Conservation (phyloP, 1,140 invertebrate genomes). For the Brachionus koreanus region DNA sequence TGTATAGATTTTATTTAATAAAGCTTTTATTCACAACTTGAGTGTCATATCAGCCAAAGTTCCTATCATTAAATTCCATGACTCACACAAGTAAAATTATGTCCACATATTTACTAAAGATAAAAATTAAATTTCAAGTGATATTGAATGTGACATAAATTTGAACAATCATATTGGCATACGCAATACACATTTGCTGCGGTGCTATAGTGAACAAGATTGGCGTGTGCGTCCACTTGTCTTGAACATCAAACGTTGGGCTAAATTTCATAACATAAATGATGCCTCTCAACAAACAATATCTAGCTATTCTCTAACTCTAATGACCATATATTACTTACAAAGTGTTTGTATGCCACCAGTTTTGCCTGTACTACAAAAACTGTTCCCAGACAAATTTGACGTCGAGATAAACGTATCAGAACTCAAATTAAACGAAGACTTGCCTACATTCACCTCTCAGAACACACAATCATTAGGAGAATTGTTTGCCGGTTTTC, state of each 20-base stretch:
- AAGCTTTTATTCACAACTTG: conserved; percentile 29
- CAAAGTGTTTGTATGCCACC: conserved; percentile 78
- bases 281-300: conserved; percentile 90
- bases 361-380: conserved; percentile 81
- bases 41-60: conserved; percentile 71
- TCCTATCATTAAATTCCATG: conserved; percentile 39
- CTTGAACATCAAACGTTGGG: conserved; percentile 87
- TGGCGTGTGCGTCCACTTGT: conserved; percentile 87
- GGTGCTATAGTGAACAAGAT: conserved; percentile 85
- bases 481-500: conserved; percentile 79
- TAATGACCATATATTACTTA: conserved; percentile 94
- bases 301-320: conserved; percentile 88
- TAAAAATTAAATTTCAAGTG: neutral
- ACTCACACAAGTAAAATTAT: conserved; percentile 6
- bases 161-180: conserved; percentile 93
- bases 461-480: conserved; percentile 72
- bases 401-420: conserved; percentile 61
- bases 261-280: conserved; percentile 87
- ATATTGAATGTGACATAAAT: conserved; percentile 86
- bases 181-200: conserved; percentile 85
- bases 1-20: neutral
- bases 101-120: neutral
- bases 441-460: conserved; percentile 61
- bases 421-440: conserved; percentile 64
- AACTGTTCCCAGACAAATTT: conserved; percentile 71